Percentiles rank a stretch among this genome's conserved stretches.
Conservation (phyloP, 2,797 vertebrate species). For the Antrozous pallidus region DNA sequence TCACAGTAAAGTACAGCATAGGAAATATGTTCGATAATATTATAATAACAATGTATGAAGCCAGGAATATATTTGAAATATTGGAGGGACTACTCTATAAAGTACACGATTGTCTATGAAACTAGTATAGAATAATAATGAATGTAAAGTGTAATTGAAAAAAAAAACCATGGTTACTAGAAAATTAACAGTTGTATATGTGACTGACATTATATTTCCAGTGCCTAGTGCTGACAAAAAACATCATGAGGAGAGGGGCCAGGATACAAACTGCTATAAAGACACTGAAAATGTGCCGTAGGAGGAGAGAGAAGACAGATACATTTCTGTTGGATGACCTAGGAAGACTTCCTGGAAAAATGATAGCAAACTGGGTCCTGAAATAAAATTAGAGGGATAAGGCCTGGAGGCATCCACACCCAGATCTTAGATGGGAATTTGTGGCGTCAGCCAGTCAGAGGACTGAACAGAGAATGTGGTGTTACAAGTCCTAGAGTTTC, state of each 20-base stretch:
- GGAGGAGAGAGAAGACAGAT: neutral
- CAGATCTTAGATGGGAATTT: neutral
- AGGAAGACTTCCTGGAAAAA: neutral
- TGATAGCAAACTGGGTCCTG: neutral
- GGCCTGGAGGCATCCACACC: neutral
- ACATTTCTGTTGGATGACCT: neutral
- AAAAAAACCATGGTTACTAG: neutral
- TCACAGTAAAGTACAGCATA: neutral
- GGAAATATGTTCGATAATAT: neutral
- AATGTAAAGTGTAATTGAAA: neutral
- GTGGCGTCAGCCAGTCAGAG: neutral
- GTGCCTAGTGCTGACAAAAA: neutral
- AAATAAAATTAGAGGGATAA: neutral
- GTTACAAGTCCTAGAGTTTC: neutral
- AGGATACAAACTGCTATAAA: neutral
- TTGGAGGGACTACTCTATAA: neutral
- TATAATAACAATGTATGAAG: neutral
- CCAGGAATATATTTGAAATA: neutral
- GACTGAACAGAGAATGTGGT: neutral
- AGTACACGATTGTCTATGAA: neutral
- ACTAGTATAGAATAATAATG: neutral
- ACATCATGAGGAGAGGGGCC: neutral
- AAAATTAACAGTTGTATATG: neutral
- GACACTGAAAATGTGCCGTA: neutral
- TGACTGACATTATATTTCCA: neutral